Percentiles rank a stretch among this genome's conserved stretches.
Evolutionary conservation across 1,140 invertebrate species (phyloP).

Genomic region (Eubasilissa regina): DNA sequence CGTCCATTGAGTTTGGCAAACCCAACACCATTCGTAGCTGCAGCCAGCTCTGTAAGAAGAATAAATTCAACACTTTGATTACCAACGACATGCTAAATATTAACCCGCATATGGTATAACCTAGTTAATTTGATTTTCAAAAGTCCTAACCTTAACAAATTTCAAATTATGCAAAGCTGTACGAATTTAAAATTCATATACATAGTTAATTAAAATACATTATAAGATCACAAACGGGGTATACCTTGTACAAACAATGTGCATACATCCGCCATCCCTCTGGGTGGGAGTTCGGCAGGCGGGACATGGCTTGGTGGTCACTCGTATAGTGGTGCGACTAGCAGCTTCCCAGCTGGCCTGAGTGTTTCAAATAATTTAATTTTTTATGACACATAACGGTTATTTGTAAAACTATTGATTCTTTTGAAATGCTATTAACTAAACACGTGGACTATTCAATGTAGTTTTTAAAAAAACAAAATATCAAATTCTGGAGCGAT

Average conservation of each 20-base stretch:
- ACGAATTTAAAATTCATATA: background rate
- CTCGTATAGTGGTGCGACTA: constrained; percentile 82
- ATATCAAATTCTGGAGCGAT: too few species aligned
- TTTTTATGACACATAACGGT: too few species aligned
- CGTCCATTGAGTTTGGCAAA: constrained; percentile 89
- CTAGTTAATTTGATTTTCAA: too few species aligned
- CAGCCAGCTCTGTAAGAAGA: constrained; percentile 76
- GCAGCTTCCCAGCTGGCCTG: constrained; percentile 86
- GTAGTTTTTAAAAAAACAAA: too few species aligned
- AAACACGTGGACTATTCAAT: too few species aligned
- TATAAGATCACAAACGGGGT: background rate
- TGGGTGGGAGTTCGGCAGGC: constrained; percentile 91
- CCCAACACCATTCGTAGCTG: constrained; percentile 90
- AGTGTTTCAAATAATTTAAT: too few species aligned
- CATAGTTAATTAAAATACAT: background rate
- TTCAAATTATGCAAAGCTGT: background rate
- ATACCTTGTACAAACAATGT: constrained; percentile 82
- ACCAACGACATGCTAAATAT: too few species aligned
- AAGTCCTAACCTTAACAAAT: too few species aligned
- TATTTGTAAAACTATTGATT: too few species aligned
- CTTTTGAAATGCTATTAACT: too few species aligned
- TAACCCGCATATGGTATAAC: too few species aligned
- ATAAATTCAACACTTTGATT: background rate
- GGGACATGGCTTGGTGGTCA: constrained; percentile 90
- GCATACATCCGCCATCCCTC: constrained; percentile 91